Evolutionary conservation across 1,140 invertebrate genomes (phyloP).

Genomic region (Apis cerana): DNA sequence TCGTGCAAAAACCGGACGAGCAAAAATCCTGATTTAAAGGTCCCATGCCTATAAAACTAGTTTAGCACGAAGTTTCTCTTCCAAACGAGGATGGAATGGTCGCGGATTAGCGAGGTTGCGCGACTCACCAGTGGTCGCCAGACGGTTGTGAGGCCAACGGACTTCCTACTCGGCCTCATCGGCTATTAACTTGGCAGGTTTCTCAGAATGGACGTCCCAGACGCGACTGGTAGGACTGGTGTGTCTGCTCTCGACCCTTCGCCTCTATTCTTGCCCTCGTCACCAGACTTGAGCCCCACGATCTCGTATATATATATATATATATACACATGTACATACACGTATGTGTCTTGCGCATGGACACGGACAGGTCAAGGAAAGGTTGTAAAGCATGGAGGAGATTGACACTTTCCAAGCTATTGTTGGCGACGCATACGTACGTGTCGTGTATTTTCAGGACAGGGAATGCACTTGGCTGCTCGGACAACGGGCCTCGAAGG

Average conservation of each 20-base stretch:
- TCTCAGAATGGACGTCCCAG: conserved; percentile 71
- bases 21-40: conserved; percentile 1
- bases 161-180: conserved; percentile 68
- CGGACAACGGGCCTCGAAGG: background rate
- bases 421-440: background rate
- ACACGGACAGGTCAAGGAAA: conserved; percentile 59
- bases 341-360: background rate
- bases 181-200: conserved; percentile 73
- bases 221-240: conserved; percentile 57
- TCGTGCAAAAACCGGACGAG: background rate
- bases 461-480: background rate
- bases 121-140: background rate
- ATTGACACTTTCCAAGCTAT: conserved; percentile 16
- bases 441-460: background rate
- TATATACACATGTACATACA: background rate
- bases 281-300: background rate
- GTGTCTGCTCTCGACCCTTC: conserved; percentile 41
- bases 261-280: conserved; percentile 45
- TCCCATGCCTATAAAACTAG: conserved; percentile 3
- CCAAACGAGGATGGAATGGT: background rate
- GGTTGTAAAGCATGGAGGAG: conserved; percentile 32
- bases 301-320: background rate
- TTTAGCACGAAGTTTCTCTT: conserved; percentile 1
- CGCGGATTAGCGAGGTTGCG: conserved; percentile 9
- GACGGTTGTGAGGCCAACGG: conserved; percentile 63